A percentile compares a stretch with the other conserved stretches of the same genome.
These are phyloP conservation scores for Dufourea novaeangliae DNA, from an alignment of 1,140 invertebrate genomes.

Conservation along the genomic window DNA sequence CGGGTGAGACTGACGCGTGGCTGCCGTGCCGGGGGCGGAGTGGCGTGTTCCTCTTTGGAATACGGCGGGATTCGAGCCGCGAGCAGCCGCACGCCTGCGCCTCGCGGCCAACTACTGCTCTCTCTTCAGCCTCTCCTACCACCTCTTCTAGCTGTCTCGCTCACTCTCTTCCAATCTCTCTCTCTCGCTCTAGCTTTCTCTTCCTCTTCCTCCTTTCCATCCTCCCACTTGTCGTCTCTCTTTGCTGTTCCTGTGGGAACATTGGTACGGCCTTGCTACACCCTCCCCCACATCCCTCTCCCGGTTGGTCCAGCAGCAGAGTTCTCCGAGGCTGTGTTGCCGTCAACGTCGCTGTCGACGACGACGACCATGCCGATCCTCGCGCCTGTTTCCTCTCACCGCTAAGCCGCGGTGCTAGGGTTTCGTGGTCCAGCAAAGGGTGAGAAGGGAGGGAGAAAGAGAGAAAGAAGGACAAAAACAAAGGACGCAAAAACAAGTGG, in stretches of 20 bases:
- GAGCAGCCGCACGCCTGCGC: conserved; percentile 76
- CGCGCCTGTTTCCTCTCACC: conserved; percentile 36
- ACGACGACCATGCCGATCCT: conserved; percentile 25
- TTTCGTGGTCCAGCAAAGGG: not conserved
- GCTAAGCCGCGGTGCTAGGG: conserved; percentile 12
- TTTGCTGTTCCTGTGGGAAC: conserved; percentile 37
- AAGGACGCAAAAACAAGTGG: conserved; percentile 25
- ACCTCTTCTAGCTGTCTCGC: conserved; percentile 39
- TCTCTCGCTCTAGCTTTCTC: conserved; percentile 30
- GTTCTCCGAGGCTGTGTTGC: conserved; percentile 26
- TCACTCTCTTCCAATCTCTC: conserved; percentile 6
- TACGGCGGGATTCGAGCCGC: conserved; percentile 77
- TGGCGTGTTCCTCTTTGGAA: conserved; percentile 78
- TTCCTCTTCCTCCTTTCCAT: not conserved
- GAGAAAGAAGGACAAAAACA: not conserved
- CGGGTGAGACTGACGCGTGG: conserved; percentile 77
- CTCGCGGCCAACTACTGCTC: conserved; percentile 32
- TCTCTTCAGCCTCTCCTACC: conserved; percentile 51
- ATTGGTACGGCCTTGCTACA: conserved; percentile 22
- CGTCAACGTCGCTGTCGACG: conserved; percentile 33
- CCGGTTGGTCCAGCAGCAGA: conserved; percentile 43
- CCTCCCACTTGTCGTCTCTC: conserved; percentile 33
- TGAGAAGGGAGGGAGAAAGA: too few species aligned
- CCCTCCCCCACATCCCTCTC: conserved; percentile 4
- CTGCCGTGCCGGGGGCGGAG: conserved; percentile 79